phyloP scores from a whole-genome alignment of 2,888 invertebrate species.

The Lithophane leautieri region DNA sequence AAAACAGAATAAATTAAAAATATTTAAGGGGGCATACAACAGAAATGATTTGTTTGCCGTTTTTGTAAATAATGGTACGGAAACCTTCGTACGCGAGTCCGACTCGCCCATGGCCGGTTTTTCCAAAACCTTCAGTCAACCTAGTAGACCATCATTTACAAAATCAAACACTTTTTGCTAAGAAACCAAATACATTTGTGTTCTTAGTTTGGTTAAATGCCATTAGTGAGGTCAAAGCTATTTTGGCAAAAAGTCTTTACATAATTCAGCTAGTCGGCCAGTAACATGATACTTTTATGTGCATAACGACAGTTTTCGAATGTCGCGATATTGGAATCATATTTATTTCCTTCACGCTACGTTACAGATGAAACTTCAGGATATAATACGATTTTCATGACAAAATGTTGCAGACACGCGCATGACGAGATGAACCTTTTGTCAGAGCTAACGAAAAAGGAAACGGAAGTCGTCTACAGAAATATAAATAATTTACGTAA shows the following conservation, averaged over 20 bases:
- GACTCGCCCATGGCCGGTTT: no score
- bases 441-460: conserved; percentile 62
- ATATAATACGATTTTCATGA: conserved; percentile 39
- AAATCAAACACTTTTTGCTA: no score
- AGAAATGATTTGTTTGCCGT: no score
- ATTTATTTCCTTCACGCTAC: conserved; percentile 38
- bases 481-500: conserved; percentile 66
- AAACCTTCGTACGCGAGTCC: no score
- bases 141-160: background rate
- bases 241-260: conserved; percentile 17
- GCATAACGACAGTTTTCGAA: conserved; percentile 5
- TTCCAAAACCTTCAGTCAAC: background rate
- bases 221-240: background rate
- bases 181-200: background rate
- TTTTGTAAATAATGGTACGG: no score
- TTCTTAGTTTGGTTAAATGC: background rate
- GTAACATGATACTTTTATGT: conserved; percentile 13
- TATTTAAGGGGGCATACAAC: no score
- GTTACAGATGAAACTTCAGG: conserved; percentile 32
- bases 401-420: conserved; percentile 30
- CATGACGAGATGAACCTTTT: conserved; percentile 50
- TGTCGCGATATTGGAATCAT: conserved; percentile 16
- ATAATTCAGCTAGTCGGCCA: background rate
- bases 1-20: no score
- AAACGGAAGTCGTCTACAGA: conserved; percentile 65